Base-by-base conservation (phyloP, 2,797 vertebrate genomes). In the Alfaro cultratus region DNA sequence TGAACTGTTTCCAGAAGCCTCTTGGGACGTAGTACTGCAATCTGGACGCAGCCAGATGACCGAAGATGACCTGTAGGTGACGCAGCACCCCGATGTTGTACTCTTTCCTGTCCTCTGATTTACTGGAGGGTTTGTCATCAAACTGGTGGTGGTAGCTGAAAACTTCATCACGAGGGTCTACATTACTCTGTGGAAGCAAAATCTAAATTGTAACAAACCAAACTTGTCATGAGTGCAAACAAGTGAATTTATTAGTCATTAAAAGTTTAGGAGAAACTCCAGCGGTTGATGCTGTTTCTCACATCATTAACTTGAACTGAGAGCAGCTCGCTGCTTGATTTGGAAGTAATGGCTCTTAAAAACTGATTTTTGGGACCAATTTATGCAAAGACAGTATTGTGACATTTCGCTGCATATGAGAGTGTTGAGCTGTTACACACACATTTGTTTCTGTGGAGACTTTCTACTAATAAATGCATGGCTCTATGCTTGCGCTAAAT, bases 1-100 rank as follows among this genome's bases (percentile, higher is more conserved):
- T 97, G 88, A 99, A 99, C 82, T 99, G 99, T 90, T 99, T 99
- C 99, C 99, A 99, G 96, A 99, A 99, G 64, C 99, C 99, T 91
- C 99, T 96, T 39, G 99, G 99, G 82, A 99, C 98, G 5, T 99
- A 99, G 95, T 99, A 99, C 88, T 99, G 99, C 86, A 99, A 95
- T 80, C 98, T 97, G 88, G 99, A 99, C 85, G 99, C 97, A 85
- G 98, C 98, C 93, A 99, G 94, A 87, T 99, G 99, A 74, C 99
- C 99, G 93, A 99, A 99, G 87, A 99, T 99, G 87, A 99, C 98
- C 91, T 99, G 99, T 72, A 99, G 96, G 92, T 99, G 98, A 77
- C 99, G 97, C 78, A 99, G 92, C 78, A 99, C 99, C 43, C 98
- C 98, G n/a, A 99, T 99, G 92, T 99, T 99, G 95, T 99, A 99